phyloP scores from a whole-genome alignment of 2,888 invertebrate genomes.

The Morpho achilles region DNA sequence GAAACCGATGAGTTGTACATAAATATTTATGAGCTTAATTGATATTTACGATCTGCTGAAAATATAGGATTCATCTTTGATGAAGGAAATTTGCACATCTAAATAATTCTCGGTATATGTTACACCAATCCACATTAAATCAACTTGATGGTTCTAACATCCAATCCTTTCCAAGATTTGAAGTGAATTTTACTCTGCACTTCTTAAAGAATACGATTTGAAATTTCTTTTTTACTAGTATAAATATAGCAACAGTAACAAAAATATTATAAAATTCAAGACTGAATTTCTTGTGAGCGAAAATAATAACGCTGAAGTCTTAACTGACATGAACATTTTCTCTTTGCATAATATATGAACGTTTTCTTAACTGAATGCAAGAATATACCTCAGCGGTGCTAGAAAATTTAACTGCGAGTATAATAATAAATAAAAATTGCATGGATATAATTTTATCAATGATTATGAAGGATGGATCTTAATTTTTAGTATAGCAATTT shows the following conservation, averaged over 20 bases:
- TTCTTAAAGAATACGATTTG: too few species aligned
- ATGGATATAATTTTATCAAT: not conserved
- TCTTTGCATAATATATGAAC: slow-evolving; percentile 20
- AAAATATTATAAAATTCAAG: slow-evolving; percentile 2
- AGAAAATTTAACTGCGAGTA: not conserved
- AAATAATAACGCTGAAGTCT: slow-evolving; percentile 19
- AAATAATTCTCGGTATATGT: too few species aligned
- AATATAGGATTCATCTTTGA: too few species aligned
- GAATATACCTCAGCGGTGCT: slow-evolving; percentile 13
- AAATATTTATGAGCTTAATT: too few species aligned
- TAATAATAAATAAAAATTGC: slow-evolving; percentile 13
- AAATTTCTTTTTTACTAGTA: not conserved
- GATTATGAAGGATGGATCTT: too few species aligned
- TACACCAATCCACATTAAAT: too few species aligned
- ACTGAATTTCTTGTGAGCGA: slow-evolving; percentile 5
- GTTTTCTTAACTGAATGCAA: slow-evolving; percentile 17
- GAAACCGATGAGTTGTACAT: too few species aligned
- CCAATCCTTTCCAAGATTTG: too few species aligned
- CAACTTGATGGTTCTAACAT: too few species aligned
- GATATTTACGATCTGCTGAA: not conserved
- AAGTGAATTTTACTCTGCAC: too few species aligned
- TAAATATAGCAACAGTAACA: slow-evolving; percentile 1
- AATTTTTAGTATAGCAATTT: too few species aligned
- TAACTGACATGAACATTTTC: slow-evolving; percentile 20
- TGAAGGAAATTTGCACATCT: too few species aligned